These are phyloP conservation scores for Caprella mutica DNA, from an alignment of 2,888 invertebrate genomes.

Conservation along the genomic window DNA sequence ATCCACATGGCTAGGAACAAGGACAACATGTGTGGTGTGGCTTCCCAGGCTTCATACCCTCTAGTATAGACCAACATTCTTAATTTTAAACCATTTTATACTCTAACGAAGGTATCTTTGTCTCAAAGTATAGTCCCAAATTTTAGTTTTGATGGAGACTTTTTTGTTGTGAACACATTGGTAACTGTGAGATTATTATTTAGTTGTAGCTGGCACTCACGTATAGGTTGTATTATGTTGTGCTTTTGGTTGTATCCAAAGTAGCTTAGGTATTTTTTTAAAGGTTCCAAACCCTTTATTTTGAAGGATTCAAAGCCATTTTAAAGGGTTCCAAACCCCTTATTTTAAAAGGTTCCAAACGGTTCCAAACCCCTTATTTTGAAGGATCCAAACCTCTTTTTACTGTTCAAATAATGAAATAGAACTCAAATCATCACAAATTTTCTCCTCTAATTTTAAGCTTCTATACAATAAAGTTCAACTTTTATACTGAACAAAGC, in stretches of 20 bases:
- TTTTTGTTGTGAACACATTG: not conserved
- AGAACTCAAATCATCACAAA: too few relatives aligned
- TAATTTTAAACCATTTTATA: not conserved
- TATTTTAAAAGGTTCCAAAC: too few relatives aligned
- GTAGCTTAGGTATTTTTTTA: too few relatives aligned
- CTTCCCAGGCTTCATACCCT: conserved; percentile 69
- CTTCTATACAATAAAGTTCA: not conserved
- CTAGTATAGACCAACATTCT: conserved; percentile 49
- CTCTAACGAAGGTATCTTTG: not conserved
- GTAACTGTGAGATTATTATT: not conserved
- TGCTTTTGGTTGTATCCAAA: too few relatives aligned
- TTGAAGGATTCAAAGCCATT: too few relatives aligned
- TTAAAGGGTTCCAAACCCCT: too few relatives aligned
- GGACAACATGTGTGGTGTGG: conserved; percentile 77
- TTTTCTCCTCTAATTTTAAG: not conserved
- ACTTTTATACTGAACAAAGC: not conserved
- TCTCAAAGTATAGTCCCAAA: not conserved
- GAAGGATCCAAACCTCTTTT: too few relatives aligned
- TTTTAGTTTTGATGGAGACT: not conserved
- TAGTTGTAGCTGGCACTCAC: not conserved
- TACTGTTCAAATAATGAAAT: too few relatives aligned
- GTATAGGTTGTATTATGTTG: too few relatives aligned
- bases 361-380: too few relatives aligned
- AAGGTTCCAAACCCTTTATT: too few relatives aligned
- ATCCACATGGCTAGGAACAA: conserved; percentile 76